A percentile compares a stretch with the other conserved stretches of the same genome.
Evolutionary conservation across 2,888 invertebrate genomes (phyloP).

Genomic region (Escarpia spicata): DNA sequence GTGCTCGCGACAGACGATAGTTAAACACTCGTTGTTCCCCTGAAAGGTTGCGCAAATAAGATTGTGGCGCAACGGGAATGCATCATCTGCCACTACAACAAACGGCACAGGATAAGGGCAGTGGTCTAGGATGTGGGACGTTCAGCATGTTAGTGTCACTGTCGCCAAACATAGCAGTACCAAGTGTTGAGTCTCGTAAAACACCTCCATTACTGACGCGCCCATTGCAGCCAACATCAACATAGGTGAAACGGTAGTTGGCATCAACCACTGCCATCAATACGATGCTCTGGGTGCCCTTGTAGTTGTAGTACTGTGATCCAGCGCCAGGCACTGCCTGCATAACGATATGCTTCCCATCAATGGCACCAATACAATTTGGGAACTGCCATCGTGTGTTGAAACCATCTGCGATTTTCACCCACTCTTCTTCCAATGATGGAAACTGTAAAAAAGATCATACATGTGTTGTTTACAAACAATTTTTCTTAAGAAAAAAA

Average conservation of each 20-base stretch:
- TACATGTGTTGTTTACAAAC: too few relatives aligned
- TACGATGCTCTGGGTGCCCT: too few relatives aligned
- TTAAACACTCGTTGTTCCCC: background rate
- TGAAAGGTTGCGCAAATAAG: constrained; percentile 7
- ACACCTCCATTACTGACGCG: constrained; percentile 40
- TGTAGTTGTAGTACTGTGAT: too few relatives aligned
- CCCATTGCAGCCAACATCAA: constrained; percentile 39
- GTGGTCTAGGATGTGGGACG: constrained; percentile 31
- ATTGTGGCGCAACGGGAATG: background rate
- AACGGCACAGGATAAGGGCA: constrained; percentile 17
- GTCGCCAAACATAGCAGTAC: constrained; percentile 18
- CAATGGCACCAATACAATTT: too few relatives aligned
- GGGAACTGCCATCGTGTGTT: too few relatives aligned
- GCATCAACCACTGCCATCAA: background rate
- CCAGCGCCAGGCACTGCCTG: background rate
- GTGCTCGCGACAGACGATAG: constrained; percentile 24
- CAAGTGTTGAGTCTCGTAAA: constrained; percentile 29
- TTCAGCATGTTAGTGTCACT: constrained; percentile 17
- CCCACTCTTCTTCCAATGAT: too few relatives aligned
- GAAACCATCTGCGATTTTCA: too few relatives aligned
- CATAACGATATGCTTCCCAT: constrained; percentile 19
- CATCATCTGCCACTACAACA: too few relatives aligned
- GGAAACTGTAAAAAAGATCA: too few relatives aligned
- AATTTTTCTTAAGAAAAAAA: too few relatives aligned
- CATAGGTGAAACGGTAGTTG: constrained; percentile 22